Base-by-base conservation (phyloP, 2,888 invertebrate species). In the Heliconius sara region DNA sequence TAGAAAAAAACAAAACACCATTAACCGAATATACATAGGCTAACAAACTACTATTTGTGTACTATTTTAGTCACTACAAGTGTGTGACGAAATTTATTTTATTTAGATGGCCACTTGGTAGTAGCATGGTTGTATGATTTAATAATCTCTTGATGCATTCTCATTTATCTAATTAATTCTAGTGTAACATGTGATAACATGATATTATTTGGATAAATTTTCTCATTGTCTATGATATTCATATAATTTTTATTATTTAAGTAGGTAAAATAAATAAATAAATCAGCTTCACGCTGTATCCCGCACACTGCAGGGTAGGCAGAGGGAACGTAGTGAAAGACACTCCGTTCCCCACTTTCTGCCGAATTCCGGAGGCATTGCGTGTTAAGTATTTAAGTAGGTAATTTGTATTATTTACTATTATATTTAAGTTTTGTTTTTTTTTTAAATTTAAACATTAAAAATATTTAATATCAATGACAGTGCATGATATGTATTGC, bases 131-230 rank as follows among this genome's bases (percentile, higher is more conserved):
- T n/a, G n/a, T 52, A n/a, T 60, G 10, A 22, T n/a, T n/a, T 60
- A 60, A 60, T n/a, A n/a, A n/a, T n/a, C n/a, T 22, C n/a, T n/a
- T 70, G 13, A 43, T 70, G 43, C 16, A 25, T 25, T 70, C 43
- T 70, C 43, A 25, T 13, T 70, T 27, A 3, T 70, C 9, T 34
- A 34, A 5, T 34, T 34, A 6, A 34, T 34, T 34, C 34, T 6
- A 34, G 34, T 34, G 6, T 6, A 34, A 34, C 4, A 34, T 34
- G n/a, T 68, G 39, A 68, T 68, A 43, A 16, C 2, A 25, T 70
- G 43, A 43, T 70, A 47, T 70, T 70, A 47, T 43, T 16, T 47
- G 25, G 25, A 27, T 70, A 25, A 25, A 70, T 47, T 70, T 70
- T 68, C 43, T 43, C 16, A 43, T 70, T 68, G 5, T 43, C 25